A percentile compares a stretch with the other conserved stretches of the same genome.
Conservation (phyloP, 23 tunicate species). For the Corella eumyota region DNA sequence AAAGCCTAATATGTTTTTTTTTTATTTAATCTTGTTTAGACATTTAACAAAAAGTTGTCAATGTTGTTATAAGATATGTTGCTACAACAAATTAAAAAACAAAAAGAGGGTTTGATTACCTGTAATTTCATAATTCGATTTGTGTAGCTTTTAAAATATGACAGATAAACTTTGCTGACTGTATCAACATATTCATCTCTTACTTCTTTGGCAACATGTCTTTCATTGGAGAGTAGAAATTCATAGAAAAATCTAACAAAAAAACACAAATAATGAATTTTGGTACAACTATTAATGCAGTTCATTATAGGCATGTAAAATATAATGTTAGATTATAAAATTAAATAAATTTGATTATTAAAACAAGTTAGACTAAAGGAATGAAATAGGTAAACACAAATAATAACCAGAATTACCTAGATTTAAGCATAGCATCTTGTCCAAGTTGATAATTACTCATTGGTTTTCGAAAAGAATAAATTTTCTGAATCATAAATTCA, state of each 20-base stretch:
- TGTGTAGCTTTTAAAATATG: slow-evolving; percentile 75
- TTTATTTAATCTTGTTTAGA: too few species aligned
- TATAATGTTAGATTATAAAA: too few species aligned
- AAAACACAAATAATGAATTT: background rate
- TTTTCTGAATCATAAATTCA: slow-evolving; percentile 78
- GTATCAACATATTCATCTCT: slow-evolving; percentile 89
- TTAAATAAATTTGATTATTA: too few species aligned
- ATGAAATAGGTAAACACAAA: too few species aligned
- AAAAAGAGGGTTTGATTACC: too few species aligned
- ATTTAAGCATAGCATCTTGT: slow-evolving; percentile 80
- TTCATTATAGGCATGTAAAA: too few species aligned
- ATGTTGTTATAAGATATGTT: too few species aligned
- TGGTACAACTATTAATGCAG: background rate
- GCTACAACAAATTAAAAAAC: too few species aligned
- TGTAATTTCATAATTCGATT: slow-evolving; percentile 73
- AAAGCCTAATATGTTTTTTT: too few species aligned
- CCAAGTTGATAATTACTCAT: slow-evolving; percentile 86
- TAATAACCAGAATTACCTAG: slow-evolving; percentile 35
- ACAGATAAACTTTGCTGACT: slow-evolving; percentile 80
- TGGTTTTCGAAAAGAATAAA: slow-evolving; percentile 88
- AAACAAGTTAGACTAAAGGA: too few species aligned
- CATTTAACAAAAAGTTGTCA: too few species aligned
- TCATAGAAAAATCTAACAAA: slow-evolving; percentile 66
- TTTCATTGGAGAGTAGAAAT: slow-evolving; percentile 78
- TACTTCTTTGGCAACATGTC: slow-evolving; percentile 82